These are phyloP conservation scores for Sylvicapra grimmia DNA, from an alignment of 2,113 vertebrate species.

Conservation along the genomic window DNA sequence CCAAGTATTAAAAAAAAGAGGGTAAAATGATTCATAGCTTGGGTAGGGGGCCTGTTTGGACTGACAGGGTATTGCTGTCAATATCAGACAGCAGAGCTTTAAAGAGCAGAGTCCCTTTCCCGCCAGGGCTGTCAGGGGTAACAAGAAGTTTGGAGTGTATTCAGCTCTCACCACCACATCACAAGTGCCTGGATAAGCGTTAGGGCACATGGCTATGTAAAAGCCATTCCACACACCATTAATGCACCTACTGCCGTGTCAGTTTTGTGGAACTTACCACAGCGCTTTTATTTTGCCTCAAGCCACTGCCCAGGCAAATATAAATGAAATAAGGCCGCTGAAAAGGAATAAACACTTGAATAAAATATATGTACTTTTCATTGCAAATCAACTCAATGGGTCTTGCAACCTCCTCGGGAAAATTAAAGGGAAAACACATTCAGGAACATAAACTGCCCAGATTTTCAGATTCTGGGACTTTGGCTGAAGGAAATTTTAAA, in stretches of 20 bases:
- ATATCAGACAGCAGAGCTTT: background rate
- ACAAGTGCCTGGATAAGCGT: background rate
- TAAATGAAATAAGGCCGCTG: constrained; percentile 40
- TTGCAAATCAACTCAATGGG: background rate
- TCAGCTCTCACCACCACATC: background rate
- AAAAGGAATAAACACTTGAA: background rate
- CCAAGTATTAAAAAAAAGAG: background rate
- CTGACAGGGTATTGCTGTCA: no score
- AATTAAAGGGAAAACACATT: background rate
- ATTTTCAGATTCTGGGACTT: background rate
- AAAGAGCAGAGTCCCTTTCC: background rate
- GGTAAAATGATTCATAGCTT: background rate
- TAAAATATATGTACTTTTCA: background rate
- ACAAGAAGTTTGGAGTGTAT: background rate
- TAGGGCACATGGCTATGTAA: background rate
- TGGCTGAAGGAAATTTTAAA: background rate
- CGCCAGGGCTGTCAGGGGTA: background rate
- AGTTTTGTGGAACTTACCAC: background rate
- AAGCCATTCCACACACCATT: background rate
- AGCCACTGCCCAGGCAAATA: background rate
- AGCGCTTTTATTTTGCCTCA: background rate
- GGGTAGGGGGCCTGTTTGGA: background rate
- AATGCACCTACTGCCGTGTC: background rate
- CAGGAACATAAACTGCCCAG: background rate
- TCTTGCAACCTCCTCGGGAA: background rate